These are phyloP conservation scores for Petromus typicus DNA, from an alignment of 2,113 vertebrate species.

Conservation along the genomic window DNA sequence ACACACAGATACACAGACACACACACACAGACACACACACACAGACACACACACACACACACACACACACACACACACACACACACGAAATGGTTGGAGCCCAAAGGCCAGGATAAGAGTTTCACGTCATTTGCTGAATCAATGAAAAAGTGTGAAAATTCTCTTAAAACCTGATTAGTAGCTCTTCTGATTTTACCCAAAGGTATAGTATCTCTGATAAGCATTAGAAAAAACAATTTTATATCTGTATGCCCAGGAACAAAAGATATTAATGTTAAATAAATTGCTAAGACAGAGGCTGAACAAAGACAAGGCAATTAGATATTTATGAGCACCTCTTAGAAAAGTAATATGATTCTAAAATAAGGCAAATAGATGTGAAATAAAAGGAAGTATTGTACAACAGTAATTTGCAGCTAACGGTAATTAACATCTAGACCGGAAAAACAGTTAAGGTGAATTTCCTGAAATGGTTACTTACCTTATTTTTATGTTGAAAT, in stretches of 20 bases:
- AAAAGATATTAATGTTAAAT: constrained; percentile 31
- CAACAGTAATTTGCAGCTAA: constrained; percentile 9
- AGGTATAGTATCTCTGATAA: not conserved
- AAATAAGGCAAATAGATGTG: not conserved
- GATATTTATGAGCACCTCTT: not conserved
- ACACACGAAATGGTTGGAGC: not conserved
- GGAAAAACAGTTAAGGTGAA: constrained; percentile 5
- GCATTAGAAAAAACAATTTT: not conserved
- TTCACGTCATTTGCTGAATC: constrained; percentile 26
- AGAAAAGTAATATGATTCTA: not conserved
- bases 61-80: not conserved
- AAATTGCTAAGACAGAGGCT: not conserved
- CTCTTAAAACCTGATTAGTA: constrained; percentile 41
- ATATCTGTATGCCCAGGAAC: not conserved
- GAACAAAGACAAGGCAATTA: not conserved
- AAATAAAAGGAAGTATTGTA: not conserved
- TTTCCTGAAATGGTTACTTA: constrained; percentile 49
- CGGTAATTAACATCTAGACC: constrained; percentile 52
- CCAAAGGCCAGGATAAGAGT: not conserved
- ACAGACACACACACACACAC: not conserved
- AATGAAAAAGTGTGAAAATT: constrained; percentile 59
- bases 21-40: not conserved
- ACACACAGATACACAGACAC: not conserved
- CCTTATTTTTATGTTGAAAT: constrained; percentile 69
- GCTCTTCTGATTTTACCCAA: constrained; percentile 38